These are phyloP conservation scores for Oreochromis tanganicae DNA, from an alignment of 2,113 vertebrate species.

Conservation along the genomic window DNA sequence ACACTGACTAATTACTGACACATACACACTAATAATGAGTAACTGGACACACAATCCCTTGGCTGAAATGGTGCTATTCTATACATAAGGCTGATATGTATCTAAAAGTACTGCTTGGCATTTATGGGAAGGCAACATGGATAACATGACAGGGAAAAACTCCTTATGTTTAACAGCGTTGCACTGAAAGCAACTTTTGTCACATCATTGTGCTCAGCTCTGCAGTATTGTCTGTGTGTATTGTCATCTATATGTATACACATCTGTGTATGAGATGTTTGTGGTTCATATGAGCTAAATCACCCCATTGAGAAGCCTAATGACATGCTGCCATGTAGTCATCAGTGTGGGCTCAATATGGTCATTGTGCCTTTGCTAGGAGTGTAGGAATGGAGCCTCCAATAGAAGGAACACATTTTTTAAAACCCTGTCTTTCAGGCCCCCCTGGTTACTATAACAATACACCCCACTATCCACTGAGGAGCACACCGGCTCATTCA, in stretches of 20 bases:
- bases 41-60: neutral
- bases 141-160: neutral
- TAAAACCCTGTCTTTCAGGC: slow-evolving; percentile 48
- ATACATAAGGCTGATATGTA: neutral
- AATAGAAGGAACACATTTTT: slow-evolving; percentile 44
- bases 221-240: neutral
- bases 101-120: neutral
- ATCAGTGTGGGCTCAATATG: slow-evolving; percentile 67
- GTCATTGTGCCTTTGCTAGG: slow-evolving; percentile 53
- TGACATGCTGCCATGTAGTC: slow-evolving; percentile 60
- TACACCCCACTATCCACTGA: slow-evolving; percentile 18
- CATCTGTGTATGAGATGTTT: slow-evolving; percentile 4
- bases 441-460: slow-evolving; percentile 52
- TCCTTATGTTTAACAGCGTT: neutral
- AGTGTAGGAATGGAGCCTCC: slow-evolving; percentile 52
- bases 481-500: slow-evolving; percentile 31
- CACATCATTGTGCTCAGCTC: slow-evolving; percentile 23
- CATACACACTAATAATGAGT: neutral
- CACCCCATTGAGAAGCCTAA: slow-evolving; percentile 61
- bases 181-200: slow-evolving; percentile 27
- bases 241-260: neutral
- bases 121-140: neutral
- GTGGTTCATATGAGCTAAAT: slow-evolving; percentile 60
- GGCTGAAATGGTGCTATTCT: neutral
- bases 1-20: neutral